Base-by-base conservation (phyloP, 2,113 vertebrate genomes). In the Podilymbus podiceps region DNA sequence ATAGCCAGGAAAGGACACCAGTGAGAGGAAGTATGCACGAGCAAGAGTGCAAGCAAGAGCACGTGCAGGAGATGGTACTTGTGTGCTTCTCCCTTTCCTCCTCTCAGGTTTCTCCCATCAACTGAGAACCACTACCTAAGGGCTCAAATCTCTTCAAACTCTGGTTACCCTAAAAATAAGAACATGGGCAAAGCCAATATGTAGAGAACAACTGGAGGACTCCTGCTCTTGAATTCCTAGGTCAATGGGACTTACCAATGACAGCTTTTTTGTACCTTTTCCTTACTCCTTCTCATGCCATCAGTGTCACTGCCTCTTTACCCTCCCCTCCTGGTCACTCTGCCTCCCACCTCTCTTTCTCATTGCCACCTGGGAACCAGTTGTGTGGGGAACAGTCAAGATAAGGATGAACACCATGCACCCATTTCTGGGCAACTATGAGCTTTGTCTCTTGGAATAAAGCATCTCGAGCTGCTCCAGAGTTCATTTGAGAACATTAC, bases 31-130 rank as follows among this genome's bases (percentile, higher is more conserved):
- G 14, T 24, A 31, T 1, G 1, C 7, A 8, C 0, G 5, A 74
- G 13, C 30, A 44, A 88, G 33, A 59, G 19, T 0, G 0, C 0
- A 5, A 74, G 13, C 30, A 44, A 88, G 33, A 59, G 19, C 0
- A 0, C 3, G 12, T 2, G 1, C 55, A 49, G 12, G 15, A 56
- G 44, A 52, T 1, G 2, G 52, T 71, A 52, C 38, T 14, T 0
- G 0, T 28, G 6, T 12, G 28, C 27, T 52, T 92, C 19, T 16
- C 47, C 15, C 16, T 11, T 90, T 63, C 22, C n/a, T 52, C 31
- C 56, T 77, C 60, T 75, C 56, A 11, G 16, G 21, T 88, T 85
- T 71, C 9, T 72, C 44, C 23, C 31, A 63, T 46, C 42, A 79
- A 11, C 23, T 35, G 31, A 72, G 62, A 93, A 19, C 16, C 15